Conservation (phyloP, 2,113 vertebrate genomes). For the Monopterus albus region DNA sequence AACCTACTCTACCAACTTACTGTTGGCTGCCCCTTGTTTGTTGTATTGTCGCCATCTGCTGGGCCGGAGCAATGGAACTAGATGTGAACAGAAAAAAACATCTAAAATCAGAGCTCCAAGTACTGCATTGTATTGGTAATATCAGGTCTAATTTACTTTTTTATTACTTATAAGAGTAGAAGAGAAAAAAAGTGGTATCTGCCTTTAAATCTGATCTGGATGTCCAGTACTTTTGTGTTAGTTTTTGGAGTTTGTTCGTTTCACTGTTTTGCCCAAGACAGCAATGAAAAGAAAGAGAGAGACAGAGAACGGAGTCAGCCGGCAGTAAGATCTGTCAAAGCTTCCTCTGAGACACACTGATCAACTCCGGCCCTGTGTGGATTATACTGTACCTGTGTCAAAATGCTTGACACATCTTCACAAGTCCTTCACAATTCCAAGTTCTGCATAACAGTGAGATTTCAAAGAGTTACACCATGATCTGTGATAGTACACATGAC, state of each 20-base stretch:
- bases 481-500: constrained; percentile 75
- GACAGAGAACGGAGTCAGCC: background rate
- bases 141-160: too few relatives aligned
- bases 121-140: too few relatives aligned
- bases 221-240: background rate
- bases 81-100: too few relatives aligned
- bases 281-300: background rate
- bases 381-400: constrained; percentile 76
- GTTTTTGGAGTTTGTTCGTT: background rate
- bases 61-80: too few relatives aligned
- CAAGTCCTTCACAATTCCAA: constrained; percentile 65
- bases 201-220: too few relatives aligned
- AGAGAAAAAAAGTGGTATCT: too few relatives aligned
- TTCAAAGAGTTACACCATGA: constrained; percentile 78
- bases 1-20: too few relatives aligned
- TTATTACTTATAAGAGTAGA: too few relatives aligned
- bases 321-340: too few relatives aligned
- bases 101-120: too few relatives aligned
- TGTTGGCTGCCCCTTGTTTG: too few relatives aligned
- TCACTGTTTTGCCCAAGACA: background rate
- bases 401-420: constrained; percentile 72
- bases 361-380: constrained; percentile 56
- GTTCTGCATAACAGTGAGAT: constrained; percentile 65
- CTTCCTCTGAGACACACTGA: constrained; percentile 57
- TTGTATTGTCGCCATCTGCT: too few relatives aligned